Base-by-base conservation (phyloP, 2,797 vertebrate genomes). In the Syncerus caffer region DNA sequence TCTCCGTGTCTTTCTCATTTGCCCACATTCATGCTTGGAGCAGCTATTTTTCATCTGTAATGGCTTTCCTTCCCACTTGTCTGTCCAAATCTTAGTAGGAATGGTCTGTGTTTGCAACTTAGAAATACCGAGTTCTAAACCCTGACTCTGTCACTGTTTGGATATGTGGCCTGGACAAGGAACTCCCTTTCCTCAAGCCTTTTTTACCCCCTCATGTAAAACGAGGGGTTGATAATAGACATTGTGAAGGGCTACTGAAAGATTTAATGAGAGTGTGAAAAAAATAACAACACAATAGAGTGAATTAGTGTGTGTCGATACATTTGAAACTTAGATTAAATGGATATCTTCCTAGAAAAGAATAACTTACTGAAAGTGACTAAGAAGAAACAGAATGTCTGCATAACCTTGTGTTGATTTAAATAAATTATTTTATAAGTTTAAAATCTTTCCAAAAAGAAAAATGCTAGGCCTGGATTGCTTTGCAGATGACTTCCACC, bases 391-490 rank as follows among this genome's bases (percentile, higher is more conserved):
- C 19, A 84, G 71, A 87, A 85, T 84, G 45, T 53, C 29, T 71
- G 62, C 47, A 17, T 78, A 85, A 21, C 11, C 71, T 51, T 67
- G n/a, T 34, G 83, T 29, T 95, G 90, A 80, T 57, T 90, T 85
- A 93, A 96, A 83, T 90, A 34, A 85, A 91, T 50, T 74, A 15
- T 93, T 84, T 96, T 80, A 38, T 50, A 85, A 93, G 19, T 85
- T 89, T 82, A 47, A 90, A 90, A 34, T 47, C 21, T 74, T 55
- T 71, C 29, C 23, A 21, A 47, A 82, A 60, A 42, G 53, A 82
- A 91, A 78, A 85, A 90, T 60, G 21, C 15, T 23, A 87, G 6
- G 27, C 2, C 34, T 38, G 25, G 17, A 55, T 78, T 51, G 34
- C 55, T 93, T 92, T 92, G 38, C 11, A 51, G 55, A 23, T 60